Evolutionary conservation across 2,113 vertebrate genomes (phyloP).

Genomic region (Nyctibius bracteatus): DNA sequence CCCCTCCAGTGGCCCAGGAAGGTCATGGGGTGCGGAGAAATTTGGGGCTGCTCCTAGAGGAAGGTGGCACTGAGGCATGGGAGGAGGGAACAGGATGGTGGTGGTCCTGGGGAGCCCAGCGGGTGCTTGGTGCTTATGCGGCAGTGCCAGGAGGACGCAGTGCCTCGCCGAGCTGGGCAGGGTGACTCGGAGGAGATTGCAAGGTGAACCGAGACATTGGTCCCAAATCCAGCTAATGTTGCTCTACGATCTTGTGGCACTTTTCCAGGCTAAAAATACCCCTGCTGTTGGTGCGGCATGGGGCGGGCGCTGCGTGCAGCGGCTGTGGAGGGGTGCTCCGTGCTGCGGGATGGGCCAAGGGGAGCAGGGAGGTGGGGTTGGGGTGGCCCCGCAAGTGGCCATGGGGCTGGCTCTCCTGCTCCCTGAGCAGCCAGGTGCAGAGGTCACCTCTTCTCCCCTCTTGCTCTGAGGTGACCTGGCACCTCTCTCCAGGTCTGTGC

Average conservation of each 20-base stretch:
- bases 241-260: neutral
- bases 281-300: neutral
- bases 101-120: neutral
- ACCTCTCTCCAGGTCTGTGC: neutral
- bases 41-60: neutral
- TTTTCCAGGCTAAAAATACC: conserved; percentile 64
- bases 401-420: neutral
- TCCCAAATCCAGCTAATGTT: neutral
- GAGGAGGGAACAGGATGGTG: neutral
- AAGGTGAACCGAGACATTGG: neutral
- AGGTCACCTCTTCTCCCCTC: neutral
- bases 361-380: neutral
- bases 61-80: neutral
- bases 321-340: neutral
- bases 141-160: neutral
- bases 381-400: neutral
- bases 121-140: accelerated
- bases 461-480: neutral
- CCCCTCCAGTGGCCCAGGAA: neutral
- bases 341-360: neutral
- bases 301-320: neutral
- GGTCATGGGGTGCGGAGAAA: neutral
- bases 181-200: neutral
- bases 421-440: neutral
- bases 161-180: neutral